phyloP scores from a whole-genome alignment of 1,140 invertebrate genomes.

The Scaptomyza pallida region DNA sequence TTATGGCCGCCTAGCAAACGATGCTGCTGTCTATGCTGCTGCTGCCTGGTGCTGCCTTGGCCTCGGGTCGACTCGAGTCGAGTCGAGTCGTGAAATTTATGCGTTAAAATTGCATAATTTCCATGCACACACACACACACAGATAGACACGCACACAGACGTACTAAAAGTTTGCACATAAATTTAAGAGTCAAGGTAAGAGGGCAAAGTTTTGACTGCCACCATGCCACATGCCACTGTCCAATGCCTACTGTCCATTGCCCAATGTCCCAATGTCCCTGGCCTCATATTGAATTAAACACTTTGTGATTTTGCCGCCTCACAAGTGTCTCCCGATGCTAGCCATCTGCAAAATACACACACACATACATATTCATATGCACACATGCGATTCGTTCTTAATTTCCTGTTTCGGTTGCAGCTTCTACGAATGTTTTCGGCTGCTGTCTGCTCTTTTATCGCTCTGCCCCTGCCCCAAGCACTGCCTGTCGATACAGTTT shows the following conservation, averaged over 20 bases:
- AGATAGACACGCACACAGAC: conserved; percentile 13
- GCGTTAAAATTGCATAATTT: conserved; percentile 81
- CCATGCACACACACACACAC: conserved; percentile 29
- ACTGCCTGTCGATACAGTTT: conserved; percentile 34
- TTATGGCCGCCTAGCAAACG: conserved; percentile 37
- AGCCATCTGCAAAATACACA: conserved; percentile 27
- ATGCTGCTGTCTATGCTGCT: conserved; percentile 8
- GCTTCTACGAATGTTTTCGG: conserved; percentile 28
- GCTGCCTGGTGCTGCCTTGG: conserved; percentile 10
- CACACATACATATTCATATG: too few relatives aligned
- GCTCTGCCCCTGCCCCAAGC: conserved; percentile 8
- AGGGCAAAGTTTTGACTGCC: conserved; percentile 64
- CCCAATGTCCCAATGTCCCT: conserved; percentile 20
- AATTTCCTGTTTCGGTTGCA: conserved; percentile 69
- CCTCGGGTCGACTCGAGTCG: conserved; percentile 49
- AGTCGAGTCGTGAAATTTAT: conserved; percentile 73
- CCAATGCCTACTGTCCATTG: not conserved
- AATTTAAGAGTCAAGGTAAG: conserved; percentile 79
- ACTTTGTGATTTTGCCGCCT: conserved; percentile 58
- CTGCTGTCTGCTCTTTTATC: conserved; percentile 36
- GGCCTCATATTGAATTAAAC: conserved; percentile 69
- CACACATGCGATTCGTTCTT: conserved; percentile 61
- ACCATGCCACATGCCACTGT: conserved; percentile 1
- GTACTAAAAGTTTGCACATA: conserved; percentile 69
- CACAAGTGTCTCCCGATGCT: conserved; percentile 39